These are phyloP conservation scores for Aptenodytes patagonicus DNA, from an alignment of 2,113 vertebrate species.

Conservation along the genomic window DNA sequence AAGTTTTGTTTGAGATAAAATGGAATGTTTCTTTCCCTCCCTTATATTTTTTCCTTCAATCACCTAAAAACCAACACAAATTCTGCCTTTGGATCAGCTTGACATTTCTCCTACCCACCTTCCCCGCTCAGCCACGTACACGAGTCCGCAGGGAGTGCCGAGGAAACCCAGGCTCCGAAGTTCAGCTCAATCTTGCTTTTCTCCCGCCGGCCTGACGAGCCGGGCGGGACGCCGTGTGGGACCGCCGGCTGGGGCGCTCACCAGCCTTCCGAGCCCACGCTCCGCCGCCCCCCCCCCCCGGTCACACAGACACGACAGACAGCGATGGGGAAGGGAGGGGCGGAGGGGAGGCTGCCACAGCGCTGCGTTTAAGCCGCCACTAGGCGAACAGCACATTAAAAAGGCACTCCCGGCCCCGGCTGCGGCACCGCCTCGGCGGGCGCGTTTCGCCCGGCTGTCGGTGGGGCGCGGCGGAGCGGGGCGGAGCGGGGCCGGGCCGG, in stretches of 20 bases:
- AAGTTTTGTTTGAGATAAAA: not conserved
- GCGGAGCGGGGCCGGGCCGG: not conserved
- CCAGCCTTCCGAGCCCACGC: accelerated
- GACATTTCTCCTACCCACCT: accelerated
- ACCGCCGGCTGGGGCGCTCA: not conserved
- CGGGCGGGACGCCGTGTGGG: not conserved
- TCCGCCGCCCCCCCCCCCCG: not conserved
- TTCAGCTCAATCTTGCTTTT: accelerated
- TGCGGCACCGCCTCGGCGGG: not conserved
- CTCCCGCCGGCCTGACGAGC: not conserved
- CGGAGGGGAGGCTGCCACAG: not conserved
- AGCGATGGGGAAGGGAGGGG: not conserved
- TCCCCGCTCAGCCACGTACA: accelerated
- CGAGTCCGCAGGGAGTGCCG: accelerated
- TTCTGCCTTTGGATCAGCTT: not conserved
- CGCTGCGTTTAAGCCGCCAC: not conserved
- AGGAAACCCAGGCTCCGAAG: not conserved
- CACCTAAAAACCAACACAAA: not conserved
- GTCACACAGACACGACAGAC: not conserved
- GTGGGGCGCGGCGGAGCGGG: too few species aligned
- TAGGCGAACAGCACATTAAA: accelerated
- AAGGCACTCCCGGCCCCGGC: not conserved
- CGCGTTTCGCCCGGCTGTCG: not conserved
- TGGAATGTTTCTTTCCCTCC: not conserved
- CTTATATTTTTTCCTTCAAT: not conserved